These are phyloP conservation scores for Bubo blakistoni DNA, from an alignment of 2,113 vertebrate species.

Conservation along the genomic window DNA sequence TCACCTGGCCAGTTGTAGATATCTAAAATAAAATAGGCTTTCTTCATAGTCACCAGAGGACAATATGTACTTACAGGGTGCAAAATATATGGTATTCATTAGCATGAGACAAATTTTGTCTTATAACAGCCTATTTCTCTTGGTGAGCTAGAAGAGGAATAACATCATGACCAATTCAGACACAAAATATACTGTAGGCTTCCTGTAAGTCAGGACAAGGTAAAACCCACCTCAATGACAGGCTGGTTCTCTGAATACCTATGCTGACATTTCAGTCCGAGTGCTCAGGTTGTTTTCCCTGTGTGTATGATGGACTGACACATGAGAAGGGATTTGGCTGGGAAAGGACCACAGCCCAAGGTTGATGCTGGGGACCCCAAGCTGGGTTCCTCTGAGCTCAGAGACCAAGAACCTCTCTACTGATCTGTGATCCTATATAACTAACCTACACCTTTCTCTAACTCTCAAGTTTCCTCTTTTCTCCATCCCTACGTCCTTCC, in stretches of 20 bases:
- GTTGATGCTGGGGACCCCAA: neutral
- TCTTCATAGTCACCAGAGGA: neutral
- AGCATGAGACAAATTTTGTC: neutral
- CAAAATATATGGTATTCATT: neutral
- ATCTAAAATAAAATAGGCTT: neutral
- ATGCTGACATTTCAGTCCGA: neutral
- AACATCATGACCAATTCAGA: neutral
- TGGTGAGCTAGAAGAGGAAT: neutral
- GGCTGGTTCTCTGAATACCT: neutral
- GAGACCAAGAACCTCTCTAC: neutral
- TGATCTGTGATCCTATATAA: neutral
- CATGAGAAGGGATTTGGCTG: neutral
- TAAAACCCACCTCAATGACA: neutral
- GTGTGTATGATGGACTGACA: neutral
- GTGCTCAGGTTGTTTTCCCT: neutral
- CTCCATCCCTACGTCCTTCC: neutral
- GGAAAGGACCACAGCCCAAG: neutral
- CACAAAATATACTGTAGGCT: neutral
- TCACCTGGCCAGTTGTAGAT: neutral
- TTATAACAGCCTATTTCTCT: neutral
- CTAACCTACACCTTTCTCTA: neutral
- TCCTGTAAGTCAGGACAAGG: neutral
- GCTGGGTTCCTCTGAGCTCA: neutral
- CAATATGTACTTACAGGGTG: neutral
- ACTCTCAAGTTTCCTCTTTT: neutral